Evolutionary conservation across 1,140 invertebrate genomes (phyloP), one percentile per base, ranked within the genome.

Genomic region (Ceratosolen solmsi): DNA sequence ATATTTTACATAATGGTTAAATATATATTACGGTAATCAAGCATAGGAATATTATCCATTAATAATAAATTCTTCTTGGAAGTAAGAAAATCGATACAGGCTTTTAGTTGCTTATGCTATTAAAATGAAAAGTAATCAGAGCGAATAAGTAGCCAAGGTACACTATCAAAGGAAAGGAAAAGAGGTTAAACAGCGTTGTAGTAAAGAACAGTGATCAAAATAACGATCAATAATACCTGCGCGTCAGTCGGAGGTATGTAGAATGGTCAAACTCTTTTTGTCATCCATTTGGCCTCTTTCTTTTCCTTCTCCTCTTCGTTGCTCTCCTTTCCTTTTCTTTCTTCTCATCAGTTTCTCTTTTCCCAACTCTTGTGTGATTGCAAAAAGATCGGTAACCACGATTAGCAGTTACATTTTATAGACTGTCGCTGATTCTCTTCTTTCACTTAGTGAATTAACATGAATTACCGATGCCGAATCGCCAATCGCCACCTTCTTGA

Each of bases 191-290:
- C 84, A 27, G 27, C 8, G 38, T 27, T 17, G 27, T 27, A 13
- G 49, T 11, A 27, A 70, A 56, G 70, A 25, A 84, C 84, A 87
- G 84, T 84, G 84, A 84, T 84, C 79, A 84, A 87, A 89, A 90
- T 89, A 90, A 90, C 88, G 88, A 90, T 89, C 88, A 86, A 83
- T 87, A 89, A 90, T 89, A 86, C 85, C 85, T 87, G 86, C 81
- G 86, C 84, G 84, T 80, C 83, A 80, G 80, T 83, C 72, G 81
- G 84, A 83, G 77, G 82, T 83, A 60, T 73, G 77, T 80, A 82
- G 86, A 87, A 88, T 86, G 83, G 87, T 56, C 85, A 84, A 86
- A 82, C 84, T 84, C 86, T 86, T 84, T 86, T 87, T 87, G 77
- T 85, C 85, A 87, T 82, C 84, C 84, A 84, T 84, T 87, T 84